Base-by-base conservation (phyloP, 1,140 invertebrate genomes). In the Condylostylus longicornis region DNA sequence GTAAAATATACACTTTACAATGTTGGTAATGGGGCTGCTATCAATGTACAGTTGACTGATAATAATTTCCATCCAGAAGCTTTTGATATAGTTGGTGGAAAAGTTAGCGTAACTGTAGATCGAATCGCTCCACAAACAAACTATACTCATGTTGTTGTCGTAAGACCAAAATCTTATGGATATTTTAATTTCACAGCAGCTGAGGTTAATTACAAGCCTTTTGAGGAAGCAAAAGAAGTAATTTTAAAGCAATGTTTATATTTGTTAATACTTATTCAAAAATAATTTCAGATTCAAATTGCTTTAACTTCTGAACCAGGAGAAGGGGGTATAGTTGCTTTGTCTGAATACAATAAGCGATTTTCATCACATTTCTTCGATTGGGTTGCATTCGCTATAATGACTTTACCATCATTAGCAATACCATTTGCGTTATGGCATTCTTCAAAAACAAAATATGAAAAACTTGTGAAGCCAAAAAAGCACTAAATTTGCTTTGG, bases 141-240 rank as follows among this genome's bases (percentile, higher is more conserved):
- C 65, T 81, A 94, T 1, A 82, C 87, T 18, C 94, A 99, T 62
- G 83, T 88, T 8, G 80, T 96, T 33, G 80, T 97, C 20, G 75
- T 98, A 1, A 67, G 81, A 45, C 94, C 95, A 12, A 78, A 79
- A 42, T 82, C 79, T 54, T 88, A 72, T 53, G 94, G 94, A 9
- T 88, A 89, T 53, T 97, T 93, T 68, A 98, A 98, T 58, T 97
- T 98, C 58, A 91, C 91, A 12, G 79, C 90, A 38, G 93, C 93
- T 44, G 81, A 94, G 64, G 74, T 97, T 31, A 78, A 76, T 15
- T 98, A 98, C 64, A 79, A 77, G 46, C 65, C 77, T 18, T 76
- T 74, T 45, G 91, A 86, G 65, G 77, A 83, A 54, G 68, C 74
- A 23, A 63, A 71, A 45, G 71, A 76, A 55, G 78, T 80, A 58